Evolutionary conservation across 2,113 vertebrate genomes (phyloP).

Genomic region (Climacteris rufus): DNA sequence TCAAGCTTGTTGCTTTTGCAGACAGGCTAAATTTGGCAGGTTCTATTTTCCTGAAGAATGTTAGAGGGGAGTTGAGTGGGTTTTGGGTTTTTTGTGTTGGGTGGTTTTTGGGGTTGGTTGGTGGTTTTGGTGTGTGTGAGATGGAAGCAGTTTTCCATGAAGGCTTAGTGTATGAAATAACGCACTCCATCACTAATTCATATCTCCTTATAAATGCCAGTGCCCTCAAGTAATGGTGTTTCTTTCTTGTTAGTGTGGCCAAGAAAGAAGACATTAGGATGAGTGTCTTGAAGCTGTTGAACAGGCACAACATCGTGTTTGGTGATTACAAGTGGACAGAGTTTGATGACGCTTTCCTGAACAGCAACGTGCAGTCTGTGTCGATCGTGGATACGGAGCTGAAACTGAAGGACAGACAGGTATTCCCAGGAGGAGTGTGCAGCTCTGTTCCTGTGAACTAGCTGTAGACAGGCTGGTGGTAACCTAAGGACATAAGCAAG

Average conservation of each 20-base stretch:
- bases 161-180: not conserved
- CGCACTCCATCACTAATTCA: not conserved
- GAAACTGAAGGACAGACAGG: constrained; percentile 73
- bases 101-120: not conserved
- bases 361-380: constrained; percentile 84
- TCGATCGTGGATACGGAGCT: constrained; percentile 83
- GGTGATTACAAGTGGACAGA: constrained; percentile 90
- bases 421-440: not conserved
- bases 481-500: not conserved
- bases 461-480: not conserved
- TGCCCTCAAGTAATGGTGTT: not conserved
- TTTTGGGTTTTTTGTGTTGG: not conserved
- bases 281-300: constrained; percentile 80
- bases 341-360: constrained; percentile 89
- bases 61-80: not conserved
- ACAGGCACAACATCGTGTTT: constrained; percentile 84
- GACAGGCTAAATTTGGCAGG: not conserved
- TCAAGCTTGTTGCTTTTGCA: not conserved
- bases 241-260: constrained; percentile 73
- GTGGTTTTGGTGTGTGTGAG: not conserved
- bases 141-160: not conserved
- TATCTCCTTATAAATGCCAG: not conserved
- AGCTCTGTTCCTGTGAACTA: not conserved
- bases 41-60: not conserved
- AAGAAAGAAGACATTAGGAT: constrained; percentile 80